A percentile compares a stretch with the other conserved stretches of the same genome.
Evolutionary conservation across 2,113 vertebrate species (phyloP).

Genomic region (Varanus salvator): DNA sequence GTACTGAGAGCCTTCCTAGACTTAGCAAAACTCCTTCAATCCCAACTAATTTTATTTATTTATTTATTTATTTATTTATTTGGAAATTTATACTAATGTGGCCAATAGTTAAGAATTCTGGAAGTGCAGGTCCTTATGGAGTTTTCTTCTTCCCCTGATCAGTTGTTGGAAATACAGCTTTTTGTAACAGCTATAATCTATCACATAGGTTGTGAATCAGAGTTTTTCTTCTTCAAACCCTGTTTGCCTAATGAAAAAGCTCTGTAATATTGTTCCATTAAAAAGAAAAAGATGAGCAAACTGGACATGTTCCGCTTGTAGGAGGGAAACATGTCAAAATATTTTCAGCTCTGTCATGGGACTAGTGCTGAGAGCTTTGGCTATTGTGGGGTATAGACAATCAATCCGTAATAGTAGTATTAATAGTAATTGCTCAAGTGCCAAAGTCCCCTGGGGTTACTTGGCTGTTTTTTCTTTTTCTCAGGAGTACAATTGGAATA

Average conservation of each 20-base stretch:
- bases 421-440: neutral
- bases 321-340: neutral
- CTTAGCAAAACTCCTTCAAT: too few species aligned
- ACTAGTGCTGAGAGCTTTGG: too few species aligned
- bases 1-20: too few species aligned
- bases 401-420: too few species aligned
- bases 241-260: too few species aligned
- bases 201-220: too few species aligned
- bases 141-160: neutral
- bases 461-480: neutral
- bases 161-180: neutral
- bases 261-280: neutral
- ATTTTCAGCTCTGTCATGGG: neutral
- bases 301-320: neutral
- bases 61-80: too few species aligned
- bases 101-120: too few species aligned
- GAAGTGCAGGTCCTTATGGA: neutral
- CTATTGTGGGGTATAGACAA: too few species aligned
- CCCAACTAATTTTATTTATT: too few species aligned
- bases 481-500: neutral
- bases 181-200: neutral
- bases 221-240: neutral
- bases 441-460: neutral
- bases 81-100: too few species aligned
- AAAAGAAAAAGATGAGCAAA: neutral